These are phyloP conservation scores for Amiota communis DNA, from an alignment of 2,888 invertebrate genomes.

Conservation along the genomic window DNA sequence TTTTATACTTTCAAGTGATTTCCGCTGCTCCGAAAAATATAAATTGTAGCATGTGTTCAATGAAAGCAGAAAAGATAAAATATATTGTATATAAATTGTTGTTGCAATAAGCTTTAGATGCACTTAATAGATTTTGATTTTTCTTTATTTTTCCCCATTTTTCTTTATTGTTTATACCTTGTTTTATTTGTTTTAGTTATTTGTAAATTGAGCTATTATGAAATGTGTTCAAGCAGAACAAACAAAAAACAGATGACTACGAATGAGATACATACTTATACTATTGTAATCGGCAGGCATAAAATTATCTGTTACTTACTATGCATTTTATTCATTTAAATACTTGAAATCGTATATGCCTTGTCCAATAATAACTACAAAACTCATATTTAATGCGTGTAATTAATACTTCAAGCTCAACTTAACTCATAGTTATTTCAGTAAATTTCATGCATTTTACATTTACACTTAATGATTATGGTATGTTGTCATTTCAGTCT, in stretches of 20 bases:
- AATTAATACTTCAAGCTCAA: too few species aligned
- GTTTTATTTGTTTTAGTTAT: conserved; percentile 45
- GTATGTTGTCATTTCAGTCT: too few species aligned
- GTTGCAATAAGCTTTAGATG: conserved; percentile 57
- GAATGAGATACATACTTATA: conserved; percentile 27
- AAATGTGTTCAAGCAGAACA: background rate
- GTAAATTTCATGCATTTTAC: too few species aligned
- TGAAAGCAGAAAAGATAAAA: conserved; percentile 8
- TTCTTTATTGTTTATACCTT: conserved; percentile 49
- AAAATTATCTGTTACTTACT: background rate
- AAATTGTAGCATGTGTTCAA: conserved; percentile 12
- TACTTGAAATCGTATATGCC: too few species aligned
- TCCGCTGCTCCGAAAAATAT: background rate
- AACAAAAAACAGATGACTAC: conserved; percentile 57
- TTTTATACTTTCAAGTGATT: conserved; percentile 14
- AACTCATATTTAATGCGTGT: too few species aligned
- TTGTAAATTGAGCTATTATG: conserved; percentile 16
- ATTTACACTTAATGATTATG: too few species aligned
- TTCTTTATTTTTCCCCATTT: too few species aligned
- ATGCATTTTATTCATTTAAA: too few species aligned
- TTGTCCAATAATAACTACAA: too few species aligned
- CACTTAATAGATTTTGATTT: conserved; percentile 37
- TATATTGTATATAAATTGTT: conserved; percentile 44
- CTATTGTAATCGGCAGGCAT: background rate
- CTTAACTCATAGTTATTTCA: too few species aligned